Evolutionary conservation across 2,888 invertebrate genomes (phyloP), one percentile per base, ranked within the genome.

Genomic region (Caenorhabditis sp.): DNA sequence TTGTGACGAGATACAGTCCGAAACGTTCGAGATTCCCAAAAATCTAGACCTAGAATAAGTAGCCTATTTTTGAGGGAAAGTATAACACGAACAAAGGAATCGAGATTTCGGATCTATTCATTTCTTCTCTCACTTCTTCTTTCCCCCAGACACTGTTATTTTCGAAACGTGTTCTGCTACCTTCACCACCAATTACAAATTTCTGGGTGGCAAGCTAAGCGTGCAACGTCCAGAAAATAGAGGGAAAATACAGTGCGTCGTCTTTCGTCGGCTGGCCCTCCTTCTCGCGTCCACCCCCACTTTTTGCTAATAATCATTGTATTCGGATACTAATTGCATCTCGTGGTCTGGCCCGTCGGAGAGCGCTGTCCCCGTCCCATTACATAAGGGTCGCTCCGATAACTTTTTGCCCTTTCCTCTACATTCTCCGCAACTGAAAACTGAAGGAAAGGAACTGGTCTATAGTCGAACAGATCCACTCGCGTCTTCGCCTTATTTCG

Each of bases 261-360:
- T n/a, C n/a, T n/a, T n/a, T 20, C 17, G 30, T 52, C 13, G 20
- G 15, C 26, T 50, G 26, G 37, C 62, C 26, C 32, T 27, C 50
- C 17, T 26, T 35, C 46, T 37, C 32, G 45, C 45, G 26, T 50
- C 53, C 32, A n/a, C 26, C 32, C n/a, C 32, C 45, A 59, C 53
- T 70, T 70, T 56, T 59, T 59, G 32, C 59, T 53, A 65, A 73
- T 73, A 73, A 73, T 65, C 56, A 73, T 73, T 73, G 65, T 22
- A 65, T 73, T 73, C 46, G 52, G 58, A 63, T 52, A 73, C 73
- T 73, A 73, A 73, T 73, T 73, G 65, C 73, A 59, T 73, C 56
- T 72, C 50, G 66, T 55, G 46, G 37, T 43, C 26, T 37, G 46
- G 45, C 13, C 46, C 8, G 9, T 24, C 30, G 52, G 24, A n/a